phyloP scores from a whole-genome alignment of 2,113 vertebrate species.

The Ciconia stormi region DNA sequence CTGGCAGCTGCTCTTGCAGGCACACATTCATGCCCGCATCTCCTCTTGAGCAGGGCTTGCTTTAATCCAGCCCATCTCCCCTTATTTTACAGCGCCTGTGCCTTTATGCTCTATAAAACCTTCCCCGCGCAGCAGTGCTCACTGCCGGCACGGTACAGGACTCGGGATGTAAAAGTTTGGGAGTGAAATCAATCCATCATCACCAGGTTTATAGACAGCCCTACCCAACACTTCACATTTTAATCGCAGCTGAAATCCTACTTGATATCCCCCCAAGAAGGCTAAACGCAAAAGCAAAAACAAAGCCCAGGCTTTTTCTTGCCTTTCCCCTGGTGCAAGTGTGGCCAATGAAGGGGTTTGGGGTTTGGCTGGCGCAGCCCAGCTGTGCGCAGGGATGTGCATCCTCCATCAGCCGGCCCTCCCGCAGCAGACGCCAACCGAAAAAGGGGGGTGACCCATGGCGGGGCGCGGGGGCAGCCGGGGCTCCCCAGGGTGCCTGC shows the following conservation, averaged over 20 bases:
- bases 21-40: fast-evolving
- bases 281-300: background rate
- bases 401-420: background rate
- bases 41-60: background rate
- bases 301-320: background rate
- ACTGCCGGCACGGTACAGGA: fast-evolving
- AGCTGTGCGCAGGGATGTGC: background rate
- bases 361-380: background rate
- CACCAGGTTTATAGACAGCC: background rate
- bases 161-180: background rate
- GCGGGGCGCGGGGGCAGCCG: background rate
- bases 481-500: background rate
- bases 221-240: background rate
- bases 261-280: background rate
- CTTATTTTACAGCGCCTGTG: background rate
- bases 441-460: background rate
- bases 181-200: background rate
- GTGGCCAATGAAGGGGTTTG: fast-evolving
- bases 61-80: background rate
- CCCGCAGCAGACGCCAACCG: fast-evolving
- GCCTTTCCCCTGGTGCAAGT: background rate
- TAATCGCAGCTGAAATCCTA: background rate
- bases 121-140: background rate
- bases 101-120: conserved; percentile 3
- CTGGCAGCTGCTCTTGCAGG: background rate